These are phyloP conservation scores for Etia nguti DNA, from an alignment of 2,113 vertebrate genomes.

Conservation along the genomic window DNA sequence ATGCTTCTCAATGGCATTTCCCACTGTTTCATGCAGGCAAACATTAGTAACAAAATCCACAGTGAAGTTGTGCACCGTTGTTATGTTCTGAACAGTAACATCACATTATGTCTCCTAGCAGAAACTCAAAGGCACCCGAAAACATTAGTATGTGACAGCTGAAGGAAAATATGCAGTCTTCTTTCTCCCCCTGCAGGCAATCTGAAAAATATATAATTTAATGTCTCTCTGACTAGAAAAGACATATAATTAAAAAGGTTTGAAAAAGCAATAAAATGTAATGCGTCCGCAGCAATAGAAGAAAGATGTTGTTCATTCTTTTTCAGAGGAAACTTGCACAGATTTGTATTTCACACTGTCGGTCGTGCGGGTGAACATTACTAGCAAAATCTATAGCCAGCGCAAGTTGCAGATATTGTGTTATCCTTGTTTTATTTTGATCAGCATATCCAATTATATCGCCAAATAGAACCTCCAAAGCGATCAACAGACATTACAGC, in stretches of 20 bases:
- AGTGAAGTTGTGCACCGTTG: neutral
- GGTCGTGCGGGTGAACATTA: accelerated
- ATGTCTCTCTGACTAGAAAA: neutral
- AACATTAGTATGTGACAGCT: neutral
- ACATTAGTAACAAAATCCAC: neutral
- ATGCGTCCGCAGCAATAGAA: neutral
- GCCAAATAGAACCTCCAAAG: accelerated
- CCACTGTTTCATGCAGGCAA: neutral
- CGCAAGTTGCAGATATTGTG: neutral
- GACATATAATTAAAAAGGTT: neutral
- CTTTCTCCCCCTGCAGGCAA: neutral
- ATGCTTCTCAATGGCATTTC: neutral
- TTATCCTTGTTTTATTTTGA: neutral
- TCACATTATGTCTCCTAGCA: neutral
- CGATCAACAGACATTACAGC: neutral
- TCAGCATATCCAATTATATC: neutral
- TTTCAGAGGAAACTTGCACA: neutral
- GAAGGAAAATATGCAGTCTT: neutral
- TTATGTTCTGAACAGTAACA: neutral
- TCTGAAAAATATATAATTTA: neutral
- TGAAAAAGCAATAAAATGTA: neutral
- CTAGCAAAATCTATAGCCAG: accelerated
- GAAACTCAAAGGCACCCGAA: neutral
- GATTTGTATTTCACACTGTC: neutral
- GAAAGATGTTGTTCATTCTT: neutral